Percentiles rank a stretch among this genome's conserved stretches.
These are phyloP conservation scores for Anoplophora glabripennis DNA, from an alignment of 1,140 invertebrate genomes.

Conservation along the genomic window DNA sequence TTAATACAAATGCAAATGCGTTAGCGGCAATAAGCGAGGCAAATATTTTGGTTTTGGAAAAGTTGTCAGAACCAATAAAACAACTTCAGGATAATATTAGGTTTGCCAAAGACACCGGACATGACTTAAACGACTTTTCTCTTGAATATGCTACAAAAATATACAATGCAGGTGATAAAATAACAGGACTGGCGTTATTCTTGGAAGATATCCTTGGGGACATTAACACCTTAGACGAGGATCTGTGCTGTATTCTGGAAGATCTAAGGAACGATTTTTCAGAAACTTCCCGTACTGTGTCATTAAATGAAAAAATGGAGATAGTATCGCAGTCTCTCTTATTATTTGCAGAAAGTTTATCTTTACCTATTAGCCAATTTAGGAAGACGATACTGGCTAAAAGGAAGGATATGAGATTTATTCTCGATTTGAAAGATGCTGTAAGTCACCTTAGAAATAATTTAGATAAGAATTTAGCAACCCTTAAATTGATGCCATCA, in stretches of 20 bases:
- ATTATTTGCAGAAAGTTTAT: conserved; percentile 5
- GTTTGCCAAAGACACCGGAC: conserved; percentile 20
- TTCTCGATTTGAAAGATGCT: conserved; percentile 2
- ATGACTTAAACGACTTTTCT: conserved; percentile 25
- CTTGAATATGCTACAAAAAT: conserved; percentile 19
- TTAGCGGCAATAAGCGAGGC: conserved; percentile 16
- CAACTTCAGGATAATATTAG: conserved; percentile 19
- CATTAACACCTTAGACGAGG: conserved; percentile 9
- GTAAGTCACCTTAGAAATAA: not conserved
- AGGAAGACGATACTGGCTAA: conserved; percentile 9
- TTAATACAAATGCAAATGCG: conserved; percentile 2
- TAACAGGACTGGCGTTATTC: conserved; percentile 16
- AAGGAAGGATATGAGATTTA: conserved; percentile 23
- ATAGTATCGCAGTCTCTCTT: conserved; percentile 23
- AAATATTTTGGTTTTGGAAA: conserved; percentile 11
- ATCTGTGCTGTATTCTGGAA: conserved; percentile 15
- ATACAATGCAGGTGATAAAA: conserved; percentile 20
- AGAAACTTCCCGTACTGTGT: not conserved
- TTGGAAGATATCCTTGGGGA: conserved; percentile 17
- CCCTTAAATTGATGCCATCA: not conserved
- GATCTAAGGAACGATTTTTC: conserved; percentile 11
- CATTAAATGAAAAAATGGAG: conserved; percentile 34
- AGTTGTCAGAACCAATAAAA: conserved; percentile 12
- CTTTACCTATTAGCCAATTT: conserved; percentile 3
- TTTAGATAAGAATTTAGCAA: not conserved